Evolutionary conservation across 2,888 invertebrate genomes (phyloP).

Genomic region (Dynastes hyllus): DNA sequence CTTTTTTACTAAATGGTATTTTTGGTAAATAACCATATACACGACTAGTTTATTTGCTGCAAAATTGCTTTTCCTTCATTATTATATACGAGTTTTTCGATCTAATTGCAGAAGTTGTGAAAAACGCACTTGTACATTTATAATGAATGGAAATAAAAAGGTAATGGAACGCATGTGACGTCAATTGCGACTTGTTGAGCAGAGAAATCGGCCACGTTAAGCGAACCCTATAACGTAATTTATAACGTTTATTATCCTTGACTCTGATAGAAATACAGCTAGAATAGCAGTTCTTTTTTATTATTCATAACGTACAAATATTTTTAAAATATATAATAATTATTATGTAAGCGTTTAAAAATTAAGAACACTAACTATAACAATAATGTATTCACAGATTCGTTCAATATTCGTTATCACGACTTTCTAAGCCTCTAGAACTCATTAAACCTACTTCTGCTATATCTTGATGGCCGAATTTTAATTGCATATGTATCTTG

Average conservation of each 20-base stretch:
- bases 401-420: constrained; percentile 29
- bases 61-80: too few species aligned
- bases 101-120: too few species aligned
- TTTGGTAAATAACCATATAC: too few species aligned
- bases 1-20: too few species aligned
- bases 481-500: constrained; percentile 42
- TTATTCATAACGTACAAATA: not conserved
- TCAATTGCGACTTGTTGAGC: too few species aligned
- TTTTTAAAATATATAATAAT: constrained; percentile 1
- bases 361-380: constrained; percentile 11
- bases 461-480: constrained; percentile 26
- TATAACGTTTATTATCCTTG: not conserved
- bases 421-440: constrained; percentile 37
- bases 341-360: constrained; percentile 14
- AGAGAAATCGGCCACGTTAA: too few species aligned
- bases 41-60: too few species aligned
- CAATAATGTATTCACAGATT: constrained; percentile 19
- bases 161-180: too few species aligned
- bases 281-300: not conserved
- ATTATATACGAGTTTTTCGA: too few species aligned
- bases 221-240: too few species aligned
- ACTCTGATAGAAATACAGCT: not conserved
- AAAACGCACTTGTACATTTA: too few species aligned
- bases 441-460: constrained; percentile 50
- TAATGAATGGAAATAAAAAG: too few species aligned